Evolutionary conservation across 2,888 invertebrate genomes (phyloP), one percentile per base, ranked within the genome.

Genomic region (Lasioglossum figueresi): DNA sequence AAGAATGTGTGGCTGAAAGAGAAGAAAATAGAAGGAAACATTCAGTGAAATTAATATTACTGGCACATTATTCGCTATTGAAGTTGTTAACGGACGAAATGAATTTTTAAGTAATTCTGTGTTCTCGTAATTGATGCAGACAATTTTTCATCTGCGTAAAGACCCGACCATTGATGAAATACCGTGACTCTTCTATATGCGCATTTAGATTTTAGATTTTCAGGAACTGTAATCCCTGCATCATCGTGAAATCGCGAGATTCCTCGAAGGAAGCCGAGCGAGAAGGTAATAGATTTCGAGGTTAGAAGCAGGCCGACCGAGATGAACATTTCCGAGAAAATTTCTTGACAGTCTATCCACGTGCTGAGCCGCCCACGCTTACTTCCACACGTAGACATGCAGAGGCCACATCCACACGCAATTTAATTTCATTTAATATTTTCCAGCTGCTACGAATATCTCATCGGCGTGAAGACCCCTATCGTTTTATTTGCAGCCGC

Each of bases 371-470:
- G 68, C 75, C 59, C 72, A 48, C 82, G 77, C 79, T 63, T 76
- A 71, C 74, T 31, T 72, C 52, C 80, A 76, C 80, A 45, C 52
- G 66, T 76, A 70, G 63, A 52, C 71, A 48, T 72, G 75, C 43
- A 34, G 59, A 27, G 56, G 59, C 52, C 59, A 76, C 79, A 86
- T 74, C 81, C 80, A 82, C 84, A 78, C 70, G 83, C 86, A 84
- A 88, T 86, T 86, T 88, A 85, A 88, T 84, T 89, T 89, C 83
- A 89, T 87, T 86, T 87, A 84, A 89, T 89, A 88, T 88, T 78
- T 88, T 78, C 52, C 84, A 81, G 79, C 79, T 79, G 89, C 74
- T 70, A 34, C 75, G 70, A 80, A 86, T 88, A 89, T 86, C 83
- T 86, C 82, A 45, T 23, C 72, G 56, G 75, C 70, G 72, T 84